Evolutionary conservation across 2,113 vertebrate genomes (phyloP).

Genomic region (Odontesthes bonariensis): DNA sequence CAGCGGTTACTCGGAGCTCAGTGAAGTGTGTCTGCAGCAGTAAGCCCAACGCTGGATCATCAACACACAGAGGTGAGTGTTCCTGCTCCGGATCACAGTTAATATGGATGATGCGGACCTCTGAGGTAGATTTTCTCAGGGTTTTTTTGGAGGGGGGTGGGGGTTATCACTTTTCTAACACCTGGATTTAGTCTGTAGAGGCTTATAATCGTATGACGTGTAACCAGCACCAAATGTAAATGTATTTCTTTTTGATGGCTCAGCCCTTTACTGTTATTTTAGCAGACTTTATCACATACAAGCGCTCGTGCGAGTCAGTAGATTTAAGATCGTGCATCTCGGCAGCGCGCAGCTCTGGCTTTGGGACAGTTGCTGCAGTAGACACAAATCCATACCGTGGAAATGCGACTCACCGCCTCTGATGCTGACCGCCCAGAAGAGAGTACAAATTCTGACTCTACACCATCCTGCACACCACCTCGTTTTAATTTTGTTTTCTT

Average conservation of each 20-base stretch:
- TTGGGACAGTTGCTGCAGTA: conserved; percentile 73
- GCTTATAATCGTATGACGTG: neutral
- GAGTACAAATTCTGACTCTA: neutral
- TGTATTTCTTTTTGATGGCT: neutral
- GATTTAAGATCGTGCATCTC: neutral
- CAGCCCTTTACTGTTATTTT: neutral
- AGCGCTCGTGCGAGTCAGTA: neutral
- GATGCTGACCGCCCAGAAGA: conserved; percentile 19
- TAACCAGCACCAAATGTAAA: conserved; percentile 4
- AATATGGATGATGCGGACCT: neutral
- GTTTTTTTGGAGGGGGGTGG: neutral
- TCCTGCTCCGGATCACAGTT: neutral
- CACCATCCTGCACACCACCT: neutral
- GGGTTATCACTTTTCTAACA: neutral
- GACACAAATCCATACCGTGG: conserved; percentile 30
- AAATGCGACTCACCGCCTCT: conserved; percentile 43
- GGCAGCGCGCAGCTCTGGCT: conserved; percentile 40
- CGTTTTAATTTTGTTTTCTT: neutral
- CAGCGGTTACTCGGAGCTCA: conserved; percentile 41
- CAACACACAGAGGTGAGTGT: conserved; percentile 72
- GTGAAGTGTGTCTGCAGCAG: conserved; percentile 66
- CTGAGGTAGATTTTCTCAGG: too few relatives aligned
- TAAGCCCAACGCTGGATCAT: conserved; percentile 77
- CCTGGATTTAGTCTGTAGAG: neutral
- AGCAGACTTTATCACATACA: neutral